Conservation (phyloP, 2,888 invertebrate species). For the Drosophila paramelanica region DNA sequence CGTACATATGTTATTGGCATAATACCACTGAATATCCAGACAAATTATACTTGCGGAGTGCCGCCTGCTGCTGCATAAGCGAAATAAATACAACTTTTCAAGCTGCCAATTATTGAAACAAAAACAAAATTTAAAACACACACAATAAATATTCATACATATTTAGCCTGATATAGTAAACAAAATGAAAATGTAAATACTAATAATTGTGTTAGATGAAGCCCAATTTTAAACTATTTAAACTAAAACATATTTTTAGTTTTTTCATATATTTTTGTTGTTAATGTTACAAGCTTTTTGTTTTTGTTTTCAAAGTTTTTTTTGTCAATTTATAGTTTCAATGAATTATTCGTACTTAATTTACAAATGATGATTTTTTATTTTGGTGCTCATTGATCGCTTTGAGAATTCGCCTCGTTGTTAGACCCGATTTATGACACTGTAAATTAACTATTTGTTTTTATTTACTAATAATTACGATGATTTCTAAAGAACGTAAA, state of each 20-base stretch:
- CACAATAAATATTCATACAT: slow-evolving; percentile 26
- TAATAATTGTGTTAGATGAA: slow-evolving; percentile 42
- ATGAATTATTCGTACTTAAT: slow-evolving; percentile 50
- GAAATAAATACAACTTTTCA: slow-evolving; percentile 54
- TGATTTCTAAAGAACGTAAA: slow-evolving; percentile 10
- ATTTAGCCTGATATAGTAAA: slow-evolving; percentile 34
- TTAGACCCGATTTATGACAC: slow-evolving; percentile 4
- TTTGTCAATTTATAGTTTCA: slow-evolving; percentile 55
- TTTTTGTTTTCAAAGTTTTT: slow-evolving; percentile 37
- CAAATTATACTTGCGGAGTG: slow-evolving; percentile 11
- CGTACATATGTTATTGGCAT: slow-evolving; percentile 21
- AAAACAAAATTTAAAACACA: slow-evolving; percentile 16
- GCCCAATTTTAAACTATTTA: slow-evolving; percentile 21
- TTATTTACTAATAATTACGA: slow-evolving; percentile 13
- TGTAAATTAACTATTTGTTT: slow-evolving; percentile 24
- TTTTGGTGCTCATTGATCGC: slow-evolving; percentile 31
- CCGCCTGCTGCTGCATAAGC: slow-evolving; percentile 6
- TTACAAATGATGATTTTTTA: slow-evolving; percentile 36
- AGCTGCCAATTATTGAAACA: slow-evolving; percentile 32
- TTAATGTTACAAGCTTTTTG: slow-evolving; percentile 49
- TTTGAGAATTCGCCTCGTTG: slow-evolving; percentile 17
- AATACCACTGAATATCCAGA: background rate
- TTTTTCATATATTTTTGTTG: slow-evolving; percentile 31
- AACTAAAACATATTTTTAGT: slow-evolving; percentile 8
- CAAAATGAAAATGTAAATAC: slow-evolving; percentile 57